These are phyloP conservation scores for Heterodera schachtii DNA, from an alignment of 1,140 invertebrate species.

Conservation along the genomic window DNA sequence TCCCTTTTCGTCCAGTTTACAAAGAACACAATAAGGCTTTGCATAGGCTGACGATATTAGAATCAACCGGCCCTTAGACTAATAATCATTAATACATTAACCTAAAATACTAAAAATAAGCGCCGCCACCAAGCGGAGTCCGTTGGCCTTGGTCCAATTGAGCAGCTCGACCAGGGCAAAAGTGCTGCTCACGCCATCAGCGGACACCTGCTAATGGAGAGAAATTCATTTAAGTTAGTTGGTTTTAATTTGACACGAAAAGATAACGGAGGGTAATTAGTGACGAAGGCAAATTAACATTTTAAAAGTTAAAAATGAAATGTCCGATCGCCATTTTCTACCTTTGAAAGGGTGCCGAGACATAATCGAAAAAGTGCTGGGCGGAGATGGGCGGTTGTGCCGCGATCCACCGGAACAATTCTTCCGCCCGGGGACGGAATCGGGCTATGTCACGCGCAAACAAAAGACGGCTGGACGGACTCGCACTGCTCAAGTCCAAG, in stretches of 20 bases:
- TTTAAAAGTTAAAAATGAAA: too few species aligned
- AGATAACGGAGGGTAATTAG: too few species aligned
- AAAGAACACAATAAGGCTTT: slow-evolving; percentile 80
- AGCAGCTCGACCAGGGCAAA: slow-evolving; percentile 55
- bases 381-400: slow-evolving; percentile 42
- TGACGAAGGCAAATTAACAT: too few species aligned
- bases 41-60: slow-evolving; percentile 84
- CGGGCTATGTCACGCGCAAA: slow-evolving; percentile 59
- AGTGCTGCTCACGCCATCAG: slow-evolving; percentile 39
- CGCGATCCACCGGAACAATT: slow-evolving; percentile 44
- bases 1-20: slow-evolving; percentile 74
- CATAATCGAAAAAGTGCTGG: slow-evolving; percentile 55
- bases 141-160: slow-evolving; percentile 59
- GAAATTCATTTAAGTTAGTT: too few species aligned
- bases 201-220: background rate
- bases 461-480: slow-evolving; percentile 84
- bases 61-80: slow-evolving; percentile 73
- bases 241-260: too few species aligned
- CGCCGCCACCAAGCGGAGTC: slow-evolving; percentile 48
- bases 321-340: slow-evolving; percentile 3
- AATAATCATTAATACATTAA: too few species aligned
- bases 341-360: slow-evolving; percentile 46
- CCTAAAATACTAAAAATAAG: too few species aligned
- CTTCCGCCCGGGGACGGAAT: slow-evolving; percentile 50
- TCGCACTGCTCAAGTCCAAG: slow-evolving; percentile 75